Evolutionary conservation across 2,888 invertebrate species (phyloP).

Genomic region (Acrocyrtus sp.): DNA sequence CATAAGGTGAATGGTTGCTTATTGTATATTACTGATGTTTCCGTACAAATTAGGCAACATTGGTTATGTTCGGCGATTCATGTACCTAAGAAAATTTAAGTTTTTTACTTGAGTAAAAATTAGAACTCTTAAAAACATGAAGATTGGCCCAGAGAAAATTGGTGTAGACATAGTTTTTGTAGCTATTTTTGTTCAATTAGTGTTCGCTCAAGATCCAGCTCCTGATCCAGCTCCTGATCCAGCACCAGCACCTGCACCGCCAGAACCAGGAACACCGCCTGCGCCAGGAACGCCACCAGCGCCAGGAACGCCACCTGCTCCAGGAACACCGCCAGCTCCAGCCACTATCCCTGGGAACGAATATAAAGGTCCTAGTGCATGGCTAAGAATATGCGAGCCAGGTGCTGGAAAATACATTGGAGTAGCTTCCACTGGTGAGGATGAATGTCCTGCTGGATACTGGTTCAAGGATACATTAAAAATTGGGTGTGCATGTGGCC

Average conservation of each 20-base stretch:
- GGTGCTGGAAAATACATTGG: constrained; percentile 26
- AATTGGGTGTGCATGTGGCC: constrained; percentile 53
- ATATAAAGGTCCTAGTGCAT: constrained; percentile 27
- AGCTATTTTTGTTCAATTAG: background rate
- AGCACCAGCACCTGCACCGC: background rate
- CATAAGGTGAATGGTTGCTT: too few relatives aligned
- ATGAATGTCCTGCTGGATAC: constrained; percentile 47
- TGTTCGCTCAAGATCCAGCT: background rate
- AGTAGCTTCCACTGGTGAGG: constrained; percentile 14
- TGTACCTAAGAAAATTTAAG: background rate
- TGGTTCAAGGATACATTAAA: constrained; percentile 48
- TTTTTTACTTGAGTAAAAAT: background rate
- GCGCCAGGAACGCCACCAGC: background rate
- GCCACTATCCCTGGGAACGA: too few relatives aligned
- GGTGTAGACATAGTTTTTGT: background rate
- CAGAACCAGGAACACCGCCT: too few relatives aligned
- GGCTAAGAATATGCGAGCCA: constrained; percentile 46
- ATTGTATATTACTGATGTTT: too few relatives aligned
- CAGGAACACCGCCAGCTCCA: background rate
- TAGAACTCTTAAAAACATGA: background rate
- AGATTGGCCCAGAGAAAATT: background rate
- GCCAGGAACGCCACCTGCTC: background rate
- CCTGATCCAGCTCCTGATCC: background rate
- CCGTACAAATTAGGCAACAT: too few relatives aligned
- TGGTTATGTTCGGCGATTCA: too few relatives aligned